Evolutionary conservation across 2,888 invertebrate genomes (phyloP).

Genomic region (Drosophila putrida): DNA sequence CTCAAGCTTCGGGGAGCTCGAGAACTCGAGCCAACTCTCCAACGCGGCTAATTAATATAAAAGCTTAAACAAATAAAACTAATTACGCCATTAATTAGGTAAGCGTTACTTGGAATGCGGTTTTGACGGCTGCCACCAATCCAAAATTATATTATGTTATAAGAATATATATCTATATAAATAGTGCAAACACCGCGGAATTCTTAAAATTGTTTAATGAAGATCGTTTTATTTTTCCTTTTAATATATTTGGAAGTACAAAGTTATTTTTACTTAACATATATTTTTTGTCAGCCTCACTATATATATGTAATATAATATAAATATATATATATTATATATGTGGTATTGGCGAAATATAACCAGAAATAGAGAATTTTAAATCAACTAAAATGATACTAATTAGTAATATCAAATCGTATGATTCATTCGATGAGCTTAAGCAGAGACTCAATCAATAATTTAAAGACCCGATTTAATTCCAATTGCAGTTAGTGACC

Average conservation of each 20-base stretch:
- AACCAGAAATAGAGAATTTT: neutral
- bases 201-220: neutral
- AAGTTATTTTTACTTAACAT: no score
- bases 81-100: constrained; percentile 66
- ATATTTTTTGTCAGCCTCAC: no score
- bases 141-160: constrained; percentile 21
- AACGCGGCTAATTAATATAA: constrained; percentile 58
- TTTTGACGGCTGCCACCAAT: constrained; percentile 43
- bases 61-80: constrained; percentile 50
- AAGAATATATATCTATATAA: constrained; percentile 2
- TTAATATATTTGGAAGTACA: no score
- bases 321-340: no score
- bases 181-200: neutral
- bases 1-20: constrained; percentile 18
- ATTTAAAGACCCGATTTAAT: constrained; percentile 26
- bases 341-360: no score
- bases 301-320: no score
- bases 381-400: neutral
- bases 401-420: constrained; percentile 9
- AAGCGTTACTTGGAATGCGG: constrained; percentile 57
- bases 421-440: neutral
- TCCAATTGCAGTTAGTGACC: constrained; percentile 38
- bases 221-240: neutral
- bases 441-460: neutral
- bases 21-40: constrained; percentile 49